Percentiles rank a stretch among this genome's conserved stretches.
phyloP scores from a whole-genome alignment of 2,113 vertebrate genomes.

The Axis porcinus region DNA sequence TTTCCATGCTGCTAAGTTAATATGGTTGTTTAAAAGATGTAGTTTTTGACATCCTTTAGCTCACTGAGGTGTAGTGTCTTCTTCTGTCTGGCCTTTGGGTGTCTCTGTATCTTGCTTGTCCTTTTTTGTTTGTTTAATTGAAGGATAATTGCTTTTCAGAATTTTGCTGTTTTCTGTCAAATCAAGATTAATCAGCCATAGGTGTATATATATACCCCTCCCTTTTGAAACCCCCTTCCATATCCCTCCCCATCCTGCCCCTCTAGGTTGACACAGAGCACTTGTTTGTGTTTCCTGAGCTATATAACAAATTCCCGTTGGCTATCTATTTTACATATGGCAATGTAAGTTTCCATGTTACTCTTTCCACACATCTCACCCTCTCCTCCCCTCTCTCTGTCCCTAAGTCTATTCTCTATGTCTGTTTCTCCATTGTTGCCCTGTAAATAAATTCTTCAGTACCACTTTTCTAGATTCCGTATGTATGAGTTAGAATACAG shows the following conservation, averaged over 20 bases:
- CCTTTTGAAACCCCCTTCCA: not conserved
- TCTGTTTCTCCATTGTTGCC: not conserved
- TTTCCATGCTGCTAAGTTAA: not conserved
- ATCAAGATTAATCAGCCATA: not conserved
- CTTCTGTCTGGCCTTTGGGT: not conserved
- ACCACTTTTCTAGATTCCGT: not conserved
- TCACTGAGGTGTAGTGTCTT: not conserved
- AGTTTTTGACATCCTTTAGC: not conserved
- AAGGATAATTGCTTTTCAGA: not conserved
- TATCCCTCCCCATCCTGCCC: rapidly evolving
- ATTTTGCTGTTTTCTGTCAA: not conserved
- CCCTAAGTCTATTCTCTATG: not conserved
- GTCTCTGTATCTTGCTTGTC: not conserved
- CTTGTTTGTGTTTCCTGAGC: not conserved
- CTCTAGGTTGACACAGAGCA: not conserved
- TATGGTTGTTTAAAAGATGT: not conserved
- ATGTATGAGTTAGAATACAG: not conserved
- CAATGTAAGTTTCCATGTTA: not conserved
- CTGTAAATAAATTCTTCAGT: not conserved
- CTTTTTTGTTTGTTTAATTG: not conserved
- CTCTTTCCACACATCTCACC: not conserved
- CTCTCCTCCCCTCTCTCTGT: not conserved
- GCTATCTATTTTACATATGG: not conserved
- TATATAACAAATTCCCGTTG: rapidly evolving
- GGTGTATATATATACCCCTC: not conserved